Conservation (phyloP, 2,888 invertebrate genomes). For the Acleris literana region DNA sequence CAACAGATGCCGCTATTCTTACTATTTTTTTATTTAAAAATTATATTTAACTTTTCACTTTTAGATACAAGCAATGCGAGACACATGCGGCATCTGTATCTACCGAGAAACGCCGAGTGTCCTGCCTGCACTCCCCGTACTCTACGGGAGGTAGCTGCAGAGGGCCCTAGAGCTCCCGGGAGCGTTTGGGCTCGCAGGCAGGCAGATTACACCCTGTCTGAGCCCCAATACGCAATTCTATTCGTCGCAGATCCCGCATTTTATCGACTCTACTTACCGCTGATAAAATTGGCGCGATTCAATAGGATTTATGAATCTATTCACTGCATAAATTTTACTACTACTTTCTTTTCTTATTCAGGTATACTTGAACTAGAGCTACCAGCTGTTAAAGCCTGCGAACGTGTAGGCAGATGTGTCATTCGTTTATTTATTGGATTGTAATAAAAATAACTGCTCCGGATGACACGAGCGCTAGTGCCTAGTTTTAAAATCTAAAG, state of each 20-base stretch:
- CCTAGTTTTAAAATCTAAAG: too few relatives aligned
- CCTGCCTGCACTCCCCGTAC: conserved; percentile 34
- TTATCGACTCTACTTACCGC: conserved; percentile 69
- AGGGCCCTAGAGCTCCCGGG: conserved; percentile 67
- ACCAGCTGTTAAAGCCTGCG: too few relatives aligned
- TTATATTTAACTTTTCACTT: too few relatives aligned
- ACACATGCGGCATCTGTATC: too few relatives aligned
- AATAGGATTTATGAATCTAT: conserved; percentile 39
- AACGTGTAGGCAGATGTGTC: too few relatives aligned
- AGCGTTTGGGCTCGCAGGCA: conserved; percentile 75
- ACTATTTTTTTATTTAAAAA: too few relatives aligned
- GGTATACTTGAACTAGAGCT: too few relatives aligned
- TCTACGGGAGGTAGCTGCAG: conserved; percentile 65
- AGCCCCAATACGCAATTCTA: conserved; percentile 81
- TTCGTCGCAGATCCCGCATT: conserved; percentile 75
- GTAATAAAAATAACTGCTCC: too few relatives aligned
- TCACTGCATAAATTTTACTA: conserved; percentile 20
- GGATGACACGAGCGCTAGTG: too few relatives aligned
- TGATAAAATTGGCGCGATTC: conserved; percentile 62
- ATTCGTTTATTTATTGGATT: too few relatives aligned
- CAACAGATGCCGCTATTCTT: too few relatives aligned
- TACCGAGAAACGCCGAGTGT: not conserved
- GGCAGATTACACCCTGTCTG: conserved; percentile 81
- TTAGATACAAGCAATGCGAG: too few relatives aligned
- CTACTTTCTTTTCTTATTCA: not conserved